These are phyloP conservation scores for Ceyx melanurus DNA, from an alignment of 2,113 vertebrate genomes.

Conservation along the genomic window DNA sequence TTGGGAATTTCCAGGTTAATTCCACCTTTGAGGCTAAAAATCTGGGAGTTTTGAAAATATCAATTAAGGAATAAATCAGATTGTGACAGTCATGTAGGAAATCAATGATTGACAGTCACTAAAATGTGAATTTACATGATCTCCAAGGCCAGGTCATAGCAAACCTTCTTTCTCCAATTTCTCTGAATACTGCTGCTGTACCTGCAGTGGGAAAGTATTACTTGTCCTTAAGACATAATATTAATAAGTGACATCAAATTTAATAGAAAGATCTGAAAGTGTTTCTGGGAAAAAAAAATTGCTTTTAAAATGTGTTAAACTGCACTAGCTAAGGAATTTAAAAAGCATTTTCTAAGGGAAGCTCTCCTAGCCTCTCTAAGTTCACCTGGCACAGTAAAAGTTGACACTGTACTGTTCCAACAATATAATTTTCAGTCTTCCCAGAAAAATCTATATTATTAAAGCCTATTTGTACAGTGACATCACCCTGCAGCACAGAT, in stretches of 20 bases:
- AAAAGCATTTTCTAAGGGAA: not conserved
- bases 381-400: not conserved
- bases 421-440: not conserved
- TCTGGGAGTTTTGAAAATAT: not conserved
- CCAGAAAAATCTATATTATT: not conserved
- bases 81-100: not conserved
- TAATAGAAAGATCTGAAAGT: not conserved
- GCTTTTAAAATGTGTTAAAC: not conserved
- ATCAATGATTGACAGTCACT: not conserved
- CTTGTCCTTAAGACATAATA: not conserved
- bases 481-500: not conserved
- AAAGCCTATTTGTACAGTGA: not conserved
- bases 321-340: not conserved
- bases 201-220: not conserved
- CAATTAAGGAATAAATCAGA: not conserved
- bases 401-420: not conserved
- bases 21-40: not conserved
- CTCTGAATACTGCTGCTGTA: not conserved
- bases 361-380: not conserved
- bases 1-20: not conserved
- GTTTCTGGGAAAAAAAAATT: not conserved
- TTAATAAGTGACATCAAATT: not conserved
- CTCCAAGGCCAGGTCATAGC: not conserved
- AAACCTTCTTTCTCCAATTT: not conserved
- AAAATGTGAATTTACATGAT: not conserved